phyloP scores from a whole-genome alignment of 2,113 vertebrate genomes.

The Anoplopoma fimbria region DNA sequence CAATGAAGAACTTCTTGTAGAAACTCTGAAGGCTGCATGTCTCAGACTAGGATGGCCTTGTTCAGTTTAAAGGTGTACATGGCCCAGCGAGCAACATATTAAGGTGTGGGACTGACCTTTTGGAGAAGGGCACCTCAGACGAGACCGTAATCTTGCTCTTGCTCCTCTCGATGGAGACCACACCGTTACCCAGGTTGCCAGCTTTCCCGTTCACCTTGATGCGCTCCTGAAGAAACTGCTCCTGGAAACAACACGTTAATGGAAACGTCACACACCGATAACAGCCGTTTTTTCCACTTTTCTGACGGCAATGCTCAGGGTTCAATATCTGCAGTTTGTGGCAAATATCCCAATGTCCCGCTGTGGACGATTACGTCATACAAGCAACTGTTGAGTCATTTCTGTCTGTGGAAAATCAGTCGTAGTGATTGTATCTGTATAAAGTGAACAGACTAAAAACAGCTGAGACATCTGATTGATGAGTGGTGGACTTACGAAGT shows the following conservation, averaged over 20 bases:
- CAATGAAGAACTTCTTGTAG: background rate
- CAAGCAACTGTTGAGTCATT: background rate
- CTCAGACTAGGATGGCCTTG: background rate
- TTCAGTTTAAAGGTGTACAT: background rate
- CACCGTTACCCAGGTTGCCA: conserved; percentile 92
- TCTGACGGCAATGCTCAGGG: background rate
- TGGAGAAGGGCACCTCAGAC: conserved; percentile 97
- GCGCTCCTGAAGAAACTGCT: conserved; percentile 97
- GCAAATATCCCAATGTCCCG: background rate
- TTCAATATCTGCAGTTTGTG: background rate
- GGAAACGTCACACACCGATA: background rate
- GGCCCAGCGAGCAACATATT: too few relatives aligned
- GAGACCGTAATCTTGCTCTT: conserved; percentile 97
- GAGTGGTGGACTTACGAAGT: conserved; percentile 86
- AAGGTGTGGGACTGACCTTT: conserved; percentile 80
- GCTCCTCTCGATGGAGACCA: conserved; percentile 95
- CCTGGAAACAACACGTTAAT: conserved; percentile 76
- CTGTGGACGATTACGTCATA: background rate
- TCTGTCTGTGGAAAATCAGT: too few relatives aligned
- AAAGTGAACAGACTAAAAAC: background rate
- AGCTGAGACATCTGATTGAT: background rate
- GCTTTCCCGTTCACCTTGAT: conserved; percentile 98
- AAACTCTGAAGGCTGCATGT: background rate
- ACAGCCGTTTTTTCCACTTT: too few relatives aligned
- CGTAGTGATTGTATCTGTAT: too few relatives aligned